Percentiles rank a stretch among this genome's conserved stretches.
Evolutionary conservation across 2,113 vertebrate genomes (phyloP).

Genomic region (Chrysochloris asiatica): DNA sequence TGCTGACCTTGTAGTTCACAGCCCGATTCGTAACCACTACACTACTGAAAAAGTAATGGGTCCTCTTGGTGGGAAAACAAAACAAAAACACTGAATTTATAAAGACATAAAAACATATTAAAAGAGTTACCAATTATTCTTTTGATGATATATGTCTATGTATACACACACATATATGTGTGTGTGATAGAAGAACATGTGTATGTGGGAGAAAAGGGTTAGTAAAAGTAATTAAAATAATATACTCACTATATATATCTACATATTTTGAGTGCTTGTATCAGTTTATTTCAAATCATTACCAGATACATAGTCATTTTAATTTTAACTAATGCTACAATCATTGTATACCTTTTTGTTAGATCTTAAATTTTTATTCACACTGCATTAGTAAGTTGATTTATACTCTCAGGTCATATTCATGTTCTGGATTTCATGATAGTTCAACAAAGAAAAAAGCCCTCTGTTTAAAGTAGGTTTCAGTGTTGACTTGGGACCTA

Average conservation of each 20-base stretch:
- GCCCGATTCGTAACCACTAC: too few species aligned
- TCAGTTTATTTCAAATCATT: not conserved
- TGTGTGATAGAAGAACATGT: too few species aligned
- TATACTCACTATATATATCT: not conserved
- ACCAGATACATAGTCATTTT: not conserved
- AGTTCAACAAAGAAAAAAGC: not conserved
- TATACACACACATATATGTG: too few species aligned
- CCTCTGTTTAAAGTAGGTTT: not conserved
- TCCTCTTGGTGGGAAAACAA: not conserved
- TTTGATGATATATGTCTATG: not conserved
- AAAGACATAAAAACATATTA: not conserved
- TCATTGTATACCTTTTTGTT: not conserved
- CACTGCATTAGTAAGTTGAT: not conserved
- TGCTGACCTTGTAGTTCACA: too few species aligned
- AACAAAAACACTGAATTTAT: not conserved
- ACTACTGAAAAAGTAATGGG: not conserved
- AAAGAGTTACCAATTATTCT: not conserved
- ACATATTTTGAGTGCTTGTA: not conserved
- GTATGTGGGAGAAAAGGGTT: not conserved
- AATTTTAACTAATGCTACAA: not conserved
- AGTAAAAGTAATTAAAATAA: not conserved
- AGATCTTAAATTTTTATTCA: constrained; percentile 7
- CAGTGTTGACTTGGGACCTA: not conserved
- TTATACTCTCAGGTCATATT: not conserved
- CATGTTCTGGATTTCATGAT: not conserved